Evolutionary conservation across 2,888 invertebrate genomes (phyloP), one percentile per base, ranked within the genome.

Genomic region (Xestia xanthographa): DNA sequence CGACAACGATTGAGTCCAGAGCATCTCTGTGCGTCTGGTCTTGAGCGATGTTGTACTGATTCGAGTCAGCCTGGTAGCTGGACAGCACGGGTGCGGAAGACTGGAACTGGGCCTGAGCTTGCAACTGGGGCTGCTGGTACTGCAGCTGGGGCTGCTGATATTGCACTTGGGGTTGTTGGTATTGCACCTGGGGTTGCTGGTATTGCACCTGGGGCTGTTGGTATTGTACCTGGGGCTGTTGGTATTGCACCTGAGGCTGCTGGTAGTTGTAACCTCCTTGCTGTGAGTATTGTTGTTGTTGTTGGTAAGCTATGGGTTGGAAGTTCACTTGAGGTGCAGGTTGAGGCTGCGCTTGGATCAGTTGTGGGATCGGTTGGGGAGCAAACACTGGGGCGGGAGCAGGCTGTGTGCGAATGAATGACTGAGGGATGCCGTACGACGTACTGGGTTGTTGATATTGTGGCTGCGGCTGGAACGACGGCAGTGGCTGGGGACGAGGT

Each of bases 61-160:
- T 92, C 0, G 93, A 92, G 79, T 96, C 95, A 9, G 96, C 94
- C 82, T 96, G 95, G 86, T 95, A 95, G 75, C 95, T 95, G 3
- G 95, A 93, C 29, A 92, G 75, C 1, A 89, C 86, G 29, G 93
- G 83, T 4, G 91, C 82, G 12, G 90, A 77, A 14, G 86, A 82
- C 38, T 77, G 80, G 34, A 29, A 63, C 50, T 77, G 75, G 9
- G 38, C 45, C n/a, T 70, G 79, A 22, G 41, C 9, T 11, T 75
- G 75, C 17, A 75, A 34, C n/a, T 76, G 76, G 20, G 67, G 67
- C 58, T 78, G 67, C 48, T 68, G 77, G n/a, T 60, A 77, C 6
- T 76, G 76, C 29, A 68, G 41, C 20, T 75, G 75, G 6, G 75
- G 75, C 43, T 66, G 76, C 34, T 75, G 75, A 58, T 75, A 87